Base-by-base conservation (phyloP, 2,888 invertebrate species). In the Nematopogon swammerdamellus region DNA sequence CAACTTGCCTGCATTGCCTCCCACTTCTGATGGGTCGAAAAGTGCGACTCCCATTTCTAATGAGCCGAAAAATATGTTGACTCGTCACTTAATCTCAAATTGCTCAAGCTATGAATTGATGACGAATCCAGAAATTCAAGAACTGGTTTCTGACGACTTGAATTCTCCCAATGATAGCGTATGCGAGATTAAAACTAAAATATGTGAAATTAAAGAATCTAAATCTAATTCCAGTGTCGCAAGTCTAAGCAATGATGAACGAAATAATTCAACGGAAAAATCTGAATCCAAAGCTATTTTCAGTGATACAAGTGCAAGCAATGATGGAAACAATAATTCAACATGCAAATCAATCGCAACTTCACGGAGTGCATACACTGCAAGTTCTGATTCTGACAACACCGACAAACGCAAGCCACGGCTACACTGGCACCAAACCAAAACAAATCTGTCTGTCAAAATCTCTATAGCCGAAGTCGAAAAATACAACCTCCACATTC, bases 371-470 rank as follows among this genome's bases (percentile, higher is more conserved):
- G 45, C 47, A 49, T n/a, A 18, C 52, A 6, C 19, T 17, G 19
- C 19, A 46, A 10, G 8, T 14, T 14, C 36, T 8, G 36, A 14
- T 14, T 36, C 36, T 14, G 11, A 8, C 8, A 36, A 14, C 4
- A 14, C 11, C 11, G 11, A 36, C 8, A 47, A 56, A 0, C 59
- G 69, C 19, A 68, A 61, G 51, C 76, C 75, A 0, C 70, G 64
- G 56, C 14, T 72, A n/a, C 43, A 60, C 14, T 80, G 80, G 80
- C 55, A 62, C 1, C 79, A 80, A 53, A 68, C 63, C 19, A 67
- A 63, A 51, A 56, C 51, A 0, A 50, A 51, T 1, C 62, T 77
- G 0, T 58, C 55, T 1, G 53, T 80, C 1, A 75, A 74, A 61
- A 72, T 80, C 16, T 60, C 65, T 51, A 50, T 80, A 6, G 63